These are phyloP conservation scores for Athalia rosae DNA, from an alignment of 2,888 invertebrate species.

Conservation along the genomic window DNA sequence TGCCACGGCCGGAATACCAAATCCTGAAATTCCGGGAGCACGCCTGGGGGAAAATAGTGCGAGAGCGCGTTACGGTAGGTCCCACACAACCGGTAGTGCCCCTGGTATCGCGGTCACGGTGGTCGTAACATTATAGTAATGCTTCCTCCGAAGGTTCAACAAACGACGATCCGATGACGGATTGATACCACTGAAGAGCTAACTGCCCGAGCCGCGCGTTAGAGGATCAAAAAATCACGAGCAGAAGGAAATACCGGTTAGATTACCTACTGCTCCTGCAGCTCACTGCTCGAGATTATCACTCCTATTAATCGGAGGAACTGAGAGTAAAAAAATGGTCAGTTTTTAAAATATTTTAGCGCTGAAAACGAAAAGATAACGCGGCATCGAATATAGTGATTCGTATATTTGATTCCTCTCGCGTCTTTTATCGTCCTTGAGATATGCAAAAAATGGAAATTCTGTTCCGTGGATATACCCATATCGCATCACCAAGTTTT, in stretches of 20 bases:
- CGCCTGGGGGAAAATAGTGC: not conserved
- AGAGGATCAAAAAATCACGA: no score
- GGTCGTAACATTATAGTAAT: slow-evolving; percentile 39
- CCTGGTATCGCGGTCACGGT: slow-evolving; percentile 37
- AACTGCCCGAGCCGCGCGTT: not conserved
- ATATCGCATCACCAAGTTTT: slow-evolving; percentile 9
- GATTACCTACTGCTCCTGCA: no score
- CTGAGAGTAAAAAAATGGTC: no score
- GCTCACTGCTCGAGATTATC: not conserved
- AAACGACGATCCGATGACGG: slow-evolving; percentile 34
- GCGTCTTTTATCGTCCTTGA: no score
- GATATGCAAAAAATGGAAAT: not conserved
- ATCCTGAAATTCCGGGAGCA: slow-evolving; percentile 9
- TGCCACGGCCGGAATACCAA: not conserved
- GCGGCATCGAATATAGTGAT: no score
- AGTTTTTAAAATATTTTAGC: no score
- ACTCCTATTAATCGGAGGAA: not conserved
- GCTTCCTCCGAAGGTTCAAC: slow-evolving; percentile 32
- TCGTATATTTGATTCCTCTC: no score
- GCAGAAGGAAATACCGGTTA: no score
- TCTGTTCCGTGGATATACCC: no score
- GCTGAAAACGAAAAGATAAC: no score
- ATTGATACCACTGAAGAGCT: slow-evolving; percentile 19
- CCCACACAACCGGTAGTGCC: slow-evolving; percentile 41
- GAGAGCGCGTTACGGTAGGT: slow-evolving; percentile 39